phyloP scores from a whole-genome alignment of 1,140 invertebrate genomes.

The Drosophila willistoni region DNA sequence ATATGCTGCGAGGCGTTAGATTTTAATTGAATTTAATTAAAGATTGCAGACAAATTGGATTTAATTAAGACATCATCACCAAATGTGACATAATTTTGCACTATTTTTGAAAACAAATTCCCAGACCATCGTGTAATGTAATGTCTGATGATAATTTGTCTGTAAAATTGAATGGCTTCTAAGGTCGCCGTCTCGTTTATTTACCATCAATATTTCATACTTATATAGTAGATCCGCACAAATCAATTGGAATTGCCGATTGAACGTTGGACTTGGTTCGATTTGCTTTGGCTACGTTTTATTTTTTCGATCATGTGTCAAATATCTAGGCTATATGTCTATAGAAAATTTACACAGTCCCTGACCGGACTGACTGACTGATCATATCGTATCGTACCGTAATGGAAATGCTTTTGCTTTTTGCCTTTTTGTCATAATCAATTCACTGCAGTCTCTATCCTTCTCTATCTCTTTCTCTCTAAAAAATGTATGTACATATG shows the following conservation, averaged over 20 bases:
- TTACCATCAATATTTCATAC: slow-evolving; percentile 48
- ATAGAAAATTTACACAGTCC: slow-evolving; percentile 60
- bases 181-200: slow-evolving; percentile 1
- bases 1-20: slow-evolving; percentile 30
- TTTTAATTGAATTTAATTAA: slow-evolving; percentile 73
- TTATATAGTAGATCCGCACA: slow-evolving; percentile 40
- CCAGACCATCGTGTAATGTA: slow-evolving; percentile 45
- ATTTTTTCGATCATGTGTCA: slow-evolving; percentile 46
- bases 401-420: slow-evolving; percentile 19
- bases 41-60: slow-evolving; percentile 45
- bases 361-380: slow-evolving; percentile 15
- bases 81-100: slow-evolving; percentile 46
- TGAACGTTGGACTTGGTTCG: slow-evolving; percentile 64
- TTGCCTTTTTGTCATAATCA: slow-evolving; percentile 56
- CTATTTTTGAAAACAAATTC: slow-evolving; percentile 40
- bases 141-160: slow-evolving; percentile 16
- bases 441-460: slow-evolving; percentile 54
- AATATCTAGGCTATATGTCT: slow-evolving; percentile 62
- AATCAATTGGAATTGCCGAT: slow-evolving; percentile 71
- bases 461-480: slow-evolving; percentile 18
- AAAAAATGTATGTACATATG: slow-evolving; percentile 21
- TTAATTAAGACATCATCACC: slow-evolving; percentile 52
- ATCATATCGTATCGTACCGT: slow-evolving; percentile 37
- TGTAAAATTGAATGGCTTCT: background rate
- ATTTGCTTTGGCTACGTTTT: slow-evolving; percentile 1